A percentile compares a stretch with the other conserved stretches of the same genome.
Conservation (phyloP, 2,888 invertebrate species). For the Dendrolimus pini region DNA sequence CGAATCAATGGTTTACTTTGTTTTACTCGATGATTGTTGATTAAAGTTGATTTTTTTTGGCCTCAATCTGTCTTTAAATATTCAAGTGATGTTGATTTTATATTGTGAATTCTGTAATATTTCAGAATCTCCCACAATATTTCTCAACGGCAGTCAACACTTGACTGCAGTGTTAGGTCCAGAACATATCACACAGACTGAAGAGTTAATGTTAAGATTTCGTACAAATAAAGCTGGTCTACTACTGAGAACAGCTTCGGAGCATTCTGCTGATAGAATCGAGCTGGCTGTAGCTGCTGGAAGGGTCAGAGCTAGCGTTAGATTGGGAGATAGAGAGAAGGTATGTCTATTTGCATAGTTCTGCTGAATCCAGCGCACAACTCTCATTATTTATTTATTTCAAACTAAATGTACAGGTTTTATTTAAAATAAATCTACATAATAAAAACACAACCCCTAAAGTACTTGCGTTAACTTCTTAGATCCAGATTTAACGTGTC, state of each 20-base stretch:
- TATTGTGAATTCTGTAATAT: constrained; percentile 6
- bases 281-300: constrained; percentile 92
- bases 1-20: too few species aligned
- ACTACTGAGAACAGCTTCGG: constrained; percentile 87
- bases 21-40: too few species aligned
- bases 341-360: constrained; percentile 47
- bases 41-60: too few species aligned
- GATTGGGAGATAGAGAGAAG: constrained; percentile 90
- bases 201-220: constrained; percentile 91
- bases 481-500: too few species aligned
- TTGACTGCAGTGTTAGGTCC: constrained; percentile 84
- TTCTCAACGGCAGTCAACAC: constrained; percentile 93
- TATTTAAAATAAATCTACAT: too few species aligned
- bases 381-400: too few species aligned
- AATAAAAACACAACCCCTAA: too few species aligned
- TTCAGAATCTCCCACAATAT: constrained; percentile 90
- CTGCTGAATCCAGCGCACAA: too few species aligned
- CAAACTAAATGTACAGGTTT: too few species aligned
- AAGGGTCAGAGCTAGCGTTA: constrained; percentile 86
- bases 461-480: too few species aligned
- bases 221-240: constrained; percentile 87
- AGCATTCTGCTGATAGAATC: constrained; percentile 87
- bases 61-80: too few species aligned
- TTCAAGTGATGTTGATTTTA: too few species aligned
- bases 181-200: constrained; percentile 91